phyloP scores from a whole-genome alignment of 2,888 invertebrate genomes.

The Erebia epiphron region DNA sequence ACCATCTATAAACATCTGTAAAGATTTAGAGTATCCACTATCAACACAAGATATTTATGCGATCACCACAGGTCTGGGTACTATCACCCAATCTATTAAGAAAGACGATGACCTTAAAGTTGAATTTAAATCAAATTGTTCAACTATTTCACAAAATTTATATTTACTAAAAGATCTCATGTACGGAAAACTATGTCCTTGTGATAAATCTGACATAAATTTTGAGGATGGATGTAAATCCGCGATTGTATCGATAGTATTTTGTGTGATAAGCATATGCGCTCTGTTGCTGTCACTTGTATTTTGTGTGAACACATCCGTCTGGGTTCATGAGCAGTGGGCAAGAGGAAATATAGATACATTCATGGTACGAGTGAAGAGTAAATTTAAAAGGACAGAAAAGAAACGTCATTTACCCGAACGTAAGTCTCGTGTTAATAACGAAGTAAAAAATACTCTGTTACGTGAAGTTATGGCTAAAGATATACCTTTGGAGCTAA shows the following conservation, averaged over 20 bases:
- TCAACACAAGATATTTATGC: slow-evolving; percentile 59
- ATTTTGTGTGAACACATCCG: slow-evolving; percentile 47
- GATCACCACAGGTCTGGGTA: slow-evolving; percentile 58
- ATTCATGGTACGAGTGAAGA: slow-evolving; percentile 38
- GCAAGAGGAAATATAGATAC: slow-evolving; percentile 45
- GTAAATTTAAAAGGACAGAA: slow-evolving; percentile 37
- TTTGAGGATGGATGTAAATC: slow-evolving; percentile 49
- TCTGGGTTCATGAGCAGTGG: slow-evolving; percentile 49
- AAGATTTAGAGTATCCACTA: slow-evolving; percentile 57
- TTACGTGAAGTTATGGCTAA: slow-evolving; percentile 62
- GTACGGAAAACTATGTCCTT: slow-evolving; percentile 55
- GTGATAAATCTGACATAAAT: slow-evolving; percentile 45
- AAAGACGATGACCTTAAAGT: slow-evolving; percentile 41
- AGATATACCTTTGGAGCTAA: slow-evolving; percentile 62
- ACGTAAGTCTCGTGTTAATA: slow-evolving; percentile 29
- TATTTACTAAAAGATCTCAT: slow-evolving; percentile 58
- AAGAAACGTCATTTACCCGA: slow-evolving; percentile 27
- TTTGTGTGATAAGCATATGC: slow-evolving; percentile 50
- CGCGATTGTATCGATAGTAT: slow-evolving; percentile 54
- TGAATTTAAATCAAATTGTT: slow-evolving; percentile 57
- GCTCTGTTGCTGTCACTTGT: slow-evolving; percentile 50
- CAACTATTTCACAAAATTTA: slow-evolving; percentile 68
- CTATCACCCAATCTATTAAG: slow-evolving; percentile 45
- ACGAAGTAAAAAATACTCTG: slow-evolving; percentile 53
- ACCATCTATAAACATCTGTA: slow-evolving; percentile 59